Percentiles rank a stretch among this genome's conserved stretches.
Evolutionary conservation across 1,140 invertebrate species (phyloP).

Genomic region (Achatina immaculata): DNA sequence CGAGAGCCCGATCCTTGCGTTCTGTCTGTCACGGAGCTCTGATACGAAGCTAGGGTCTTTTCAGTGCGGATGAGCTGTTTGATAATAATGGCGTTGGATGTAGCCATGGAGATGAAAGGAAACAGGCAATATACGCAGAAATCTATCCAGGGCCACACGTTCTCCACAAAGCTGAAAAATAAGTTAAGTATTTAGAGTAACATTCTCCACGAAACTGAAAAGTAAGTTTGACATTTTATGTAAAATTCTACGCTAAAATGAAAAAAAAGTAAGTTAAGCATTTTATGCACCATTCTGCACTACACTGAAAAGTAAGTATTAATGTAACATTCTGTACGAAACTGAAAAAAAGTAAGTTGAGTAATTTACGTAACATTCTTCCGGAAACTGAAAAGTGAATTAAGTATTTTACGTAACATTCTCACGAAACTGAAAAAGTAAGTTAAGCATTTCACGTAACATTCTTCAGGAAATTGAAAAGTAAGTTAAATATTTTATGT

Average conservation of each 20-base stretch:
- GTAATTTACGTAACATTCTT: too few species aligned
- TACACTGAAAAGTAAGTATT: too few species aligned
- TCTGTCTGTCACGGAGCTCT: background rate
- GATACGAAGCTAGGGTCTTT: constrained; percentile 24
- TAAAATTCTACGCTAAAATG: background rate
- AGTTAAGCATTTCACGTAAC: too few species aligned
- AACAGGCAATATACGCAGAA: constrained; percentile 59
- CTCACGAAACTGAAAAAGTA: too few species aligned
- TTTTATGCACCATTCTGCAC: too few species aligned
- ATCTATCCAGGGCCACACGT: constrained; percentile 66
- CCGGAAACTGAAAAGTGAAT: too few species aligned
- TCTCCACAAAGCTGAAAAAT: constrained; percentile 42
- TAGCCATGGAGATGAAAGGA: constrained; percentile 62
- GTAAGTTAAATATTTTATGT: background rate
- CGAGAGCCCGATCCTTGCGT: background rate
- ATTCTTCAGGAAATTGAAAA: constrained; percentile 43
- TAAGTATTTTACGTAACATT: too few species aligned
- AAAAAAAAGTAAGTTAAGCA: constrained; percentile 21
- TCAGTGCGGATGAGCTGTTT: constrained; percentile 43
- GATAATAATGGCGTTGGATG: constrained; percentile 58
- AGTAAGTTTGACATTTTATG: too few species aligned
- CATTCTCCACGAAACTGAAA: too few species aligned
- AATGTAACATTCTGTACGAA: too few species aligned
- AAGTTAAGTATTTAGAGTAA: background rate
- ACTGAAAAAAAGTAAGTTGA: too few species aligned